Percentiles rank a stretch among this genome's conserved stretches.
phyloP scores from a whole-genome alignment of 2,888 invertebrate species.

The Brachyptera putata region DNA sequence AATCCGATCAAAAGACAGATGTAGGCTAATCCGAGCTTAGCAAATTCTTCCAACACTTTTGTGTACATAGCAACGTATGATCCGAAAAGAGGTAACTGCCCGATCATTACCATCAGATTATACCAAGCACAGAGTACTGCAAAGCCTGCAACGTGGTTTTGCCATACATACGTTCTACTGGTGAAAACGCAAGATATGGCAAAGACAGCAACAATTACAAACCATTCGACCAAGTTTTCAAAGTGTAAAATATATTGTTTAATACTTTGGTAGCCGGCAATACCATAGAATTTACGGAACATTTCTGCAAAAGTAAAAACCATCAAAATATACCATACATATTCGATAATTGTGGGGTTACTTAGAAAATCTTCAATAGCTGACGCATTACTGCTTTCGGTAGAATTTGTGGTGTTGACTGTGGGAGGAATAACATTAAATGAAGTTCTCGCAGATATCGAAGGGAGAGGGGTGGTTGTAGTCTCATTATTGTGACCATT shows the following conservation, averaged over 20 bases:
- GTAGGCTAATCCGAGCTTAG: slow-evolving; percentile 79
- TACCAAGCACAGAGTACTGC: slow-evolving; percentile 84
- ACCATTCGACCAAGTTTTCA: slow-evolving; percentile 85
- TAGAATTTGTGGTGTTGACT: background rate
- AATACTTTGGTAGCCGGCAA: slow-evolving; percentile 76
- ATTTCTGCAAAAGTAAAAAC: slow-evolving; percentile 76
- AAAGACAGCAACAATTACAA: slow-evolving; percentile 78
- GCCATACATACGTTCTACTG: slow-evolving; percentile 73
- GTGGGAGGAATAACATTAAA: background rate
- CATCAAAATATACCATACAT: slow-evolving; percentile 79
- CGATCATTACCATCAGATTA: slow-evolving; percentile 83
- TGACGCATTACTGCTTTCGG: slow-evolving; percentile 42
- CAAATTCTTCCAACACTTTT: slow-evolving; percentile 81
- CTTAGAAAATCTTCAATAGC: slow-evolving; percentile 70
- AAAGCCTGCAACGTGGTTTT: slow-evolving; percentile 82
- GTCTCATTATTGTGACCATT: background rate
- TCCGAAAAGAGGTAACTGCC: slow-evolving; percentile 81
- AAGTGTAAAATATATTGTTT: slow-evolving; percentile 77
- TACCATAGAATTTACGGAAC: slow-evolving; percentile 73
- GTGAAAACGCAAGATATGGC: slow-evolving; percentile 78
- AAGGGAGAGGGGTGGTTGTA: background rate
- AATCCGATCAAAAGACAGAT: slow-evolving; percentile 81
- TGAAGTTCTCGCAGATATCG: background rate
- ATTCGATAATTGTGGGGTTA: slow-evolving; percentile 72
- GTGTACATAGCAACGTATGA: slow-evolving; percentile 90